Conservation (phyloP, 2,113 vertebrate species). For the Epinephelus lanceolatus region DNA sequence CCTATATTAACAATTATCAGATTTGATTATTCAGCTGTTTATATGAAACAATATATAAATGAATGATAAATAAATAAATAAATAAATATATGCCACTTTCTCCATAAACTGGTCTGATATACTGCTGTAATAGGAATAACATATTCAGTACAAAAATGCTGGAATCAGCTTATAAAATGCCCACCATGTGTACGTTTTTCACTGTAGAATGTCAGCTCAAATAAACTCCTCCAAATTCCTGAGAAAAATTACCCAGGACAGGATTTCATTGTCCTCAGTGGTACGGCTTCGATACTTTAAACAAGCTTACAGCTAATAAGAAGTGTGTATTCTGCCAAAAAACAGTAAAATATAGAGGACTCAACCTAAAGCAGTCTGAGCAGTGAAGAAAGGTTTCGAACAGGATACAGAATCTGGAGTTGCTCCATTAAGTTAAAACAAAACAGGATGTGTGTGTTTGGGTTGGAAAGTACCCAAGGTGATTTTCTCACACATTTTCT, state of each 20-base stretch:
- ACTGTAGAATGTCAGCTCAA: neutral
- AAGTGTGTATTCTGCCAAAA: neutral
- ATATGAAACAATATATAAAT: no score
- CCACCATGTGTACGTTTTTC: neutral
- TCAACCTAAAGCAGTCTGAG: neutral
- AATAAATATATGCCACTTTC: neutral
- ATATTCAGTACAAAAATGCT: neutral
- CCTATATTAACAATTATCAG: neutral
- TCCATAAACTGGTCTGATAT: neutral
- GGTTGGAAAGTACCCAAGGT: no score
- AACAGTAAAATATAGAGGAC: neutral
- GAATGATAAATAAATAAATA: neutral
- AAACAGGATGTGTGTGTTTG: neutral
- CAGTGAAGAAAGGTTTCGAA: neutral
- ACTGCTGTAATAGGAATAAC: neutral
- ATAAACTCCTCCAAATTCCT: neutral
- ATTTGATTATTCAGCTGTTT: neutral
- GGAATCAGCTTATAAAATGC: neutral
- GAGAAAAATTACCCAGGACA: no score
- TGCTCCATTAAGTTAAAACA: neutral
- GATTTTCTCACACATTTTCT: no score
- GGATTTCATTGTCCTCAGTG: neutral
- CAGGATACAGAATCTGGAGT: neutral
- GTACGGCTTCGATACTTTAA: neutral
- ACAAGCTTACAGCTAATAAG: neutral